phyloP scores from a whole-genome alignment of 2,888 invertebrate species.

The Acleris emargana region DNA sequence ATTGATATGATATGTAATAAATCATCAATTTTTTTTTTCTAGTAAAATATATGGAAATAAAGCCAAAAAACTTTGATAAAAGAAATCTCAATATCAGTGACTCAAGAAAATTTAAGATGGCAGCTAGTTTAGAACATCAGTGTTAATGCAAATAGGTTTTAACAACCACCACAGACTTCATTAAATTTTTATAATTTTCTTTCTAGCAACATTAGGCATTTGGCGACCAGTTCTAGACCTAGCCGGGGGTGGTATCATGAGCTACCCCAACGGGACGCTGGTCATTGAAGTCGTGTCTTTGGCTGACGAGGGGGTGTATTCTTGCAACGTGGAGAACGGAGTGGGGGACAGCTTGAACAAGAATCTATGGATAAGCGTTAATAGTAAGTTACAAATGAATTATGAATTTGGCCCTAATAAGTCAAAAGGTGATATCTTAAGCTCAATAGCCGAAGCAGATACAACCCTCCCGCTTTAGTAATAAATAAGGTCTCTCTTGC shows the following conservation, averaged over 20 bases:
- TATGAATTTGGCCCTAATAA: neutral
- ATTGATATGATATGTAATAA: too few relatives aligned
- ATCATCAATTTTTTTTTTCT: too few relatives aligned
- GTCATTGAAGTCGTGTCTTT: constrained; percentile 77
- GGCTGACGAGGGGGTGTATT: constrained; percentile 76
- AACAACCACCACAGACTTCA: too few relatives aligned
- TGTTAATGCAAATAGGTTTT: too few relatives aligned
- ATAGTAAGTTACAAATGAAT: constrained; percentile 63
- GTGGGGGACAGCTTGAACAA: constrained; percentile 74
- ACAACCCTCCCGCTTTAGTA: neutral
- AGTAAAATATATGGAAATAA: too few relatives aligned
- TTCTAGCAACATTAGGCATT: constrained; percentile 74
- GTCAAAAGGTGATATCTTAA: too few relatives aligned
- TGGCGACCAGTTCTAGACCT: constrained; percentile 78
- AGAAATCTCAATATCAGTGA: too few relatives aligned
- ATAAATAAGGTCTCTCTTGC: neutral
- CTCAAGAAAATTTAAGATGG: too few relatives aligned
- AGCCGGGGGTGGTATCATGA: constrained; percentile 76
- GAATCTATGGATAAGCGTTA: constrained; percentile 78
- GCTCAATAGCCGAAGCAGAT: too few relatives aligned
- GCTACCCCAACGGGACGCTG: constrained; percentile 75
- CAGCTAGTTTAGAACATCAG: too few relatives aligned
- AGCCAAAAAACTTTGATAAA: too few relatives aligned
- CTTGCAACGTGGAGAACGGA: constrained; percentile 78
- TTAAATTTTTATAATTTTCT: neutral